phyloP scores from a whole-genome alignment of 2,797 vertebrate species.

The Spea hammondii region DNA sequence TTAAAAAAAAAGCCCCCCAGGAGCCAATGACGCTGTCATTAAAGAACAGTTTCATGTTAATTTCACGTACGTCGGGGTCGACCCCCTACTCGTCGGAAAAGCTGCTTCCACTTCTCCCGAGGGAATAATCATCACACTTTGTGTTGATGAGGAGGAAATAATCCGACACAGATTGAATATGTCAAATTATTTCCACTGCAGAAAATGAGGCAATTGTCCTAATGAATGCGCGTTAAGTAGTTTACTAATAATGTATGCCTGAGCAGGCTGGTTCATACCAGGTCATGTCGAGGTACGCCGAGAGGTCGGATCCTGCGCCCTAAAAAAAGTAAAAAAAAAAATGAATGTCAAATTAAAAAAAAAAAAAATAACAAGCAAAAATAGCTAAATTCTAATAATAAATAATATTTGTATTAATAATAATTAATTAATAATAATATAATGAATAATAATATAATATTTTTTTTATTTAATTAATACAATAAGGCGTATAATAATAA shows the following conservation, averaged over 20 bases:
- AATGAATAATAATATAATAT: too few relatives aligned
- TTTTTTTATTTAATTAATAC: too few relatives aligned
- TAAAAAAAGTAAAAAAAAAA: background rate
- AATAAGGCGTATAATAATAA: too few relatives aligned
- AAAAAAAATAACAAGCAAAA: too few relatives aligned
- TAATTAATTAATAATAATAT: too few relatives aligned
- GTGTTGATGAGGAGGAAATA: constrained; percentile 17
- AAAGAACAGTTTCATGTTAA: background rate
- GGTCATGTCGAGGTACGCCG: background rate
- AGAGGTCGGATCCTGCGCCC: background rate
- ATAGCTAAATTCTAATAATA: too few relatives aligned
- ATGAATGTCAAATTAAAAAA: too few relatives aligned
- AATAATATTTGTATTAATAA: too few relatives aligned
- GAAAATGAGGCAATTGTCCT: constrained; percentile 4
- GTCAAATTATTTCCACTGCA: constrained; percentile 9
- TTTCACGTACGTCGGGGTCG: background rate
- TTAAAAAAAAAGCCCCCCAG: background rate
- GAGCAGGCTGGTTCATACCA: constrained; percentile 14
- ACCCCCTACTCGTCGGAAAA: constrained; percentile 9
- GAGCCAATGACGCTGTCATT: constrained; percentile 19
- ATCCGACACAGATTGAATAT: constrained; percentile 28
- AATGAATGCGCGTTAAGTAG: constrained; percentile 20
- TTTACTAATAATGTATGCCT: constrained; percentile 31
- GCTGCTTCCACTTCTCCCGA: rapidly evolving
- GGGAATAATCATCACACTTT: constrained; percentile 35